phyloP scores from a whole-genome alignment of 1,140 invertebrate species.

The Pomacea maculata region DNA sequence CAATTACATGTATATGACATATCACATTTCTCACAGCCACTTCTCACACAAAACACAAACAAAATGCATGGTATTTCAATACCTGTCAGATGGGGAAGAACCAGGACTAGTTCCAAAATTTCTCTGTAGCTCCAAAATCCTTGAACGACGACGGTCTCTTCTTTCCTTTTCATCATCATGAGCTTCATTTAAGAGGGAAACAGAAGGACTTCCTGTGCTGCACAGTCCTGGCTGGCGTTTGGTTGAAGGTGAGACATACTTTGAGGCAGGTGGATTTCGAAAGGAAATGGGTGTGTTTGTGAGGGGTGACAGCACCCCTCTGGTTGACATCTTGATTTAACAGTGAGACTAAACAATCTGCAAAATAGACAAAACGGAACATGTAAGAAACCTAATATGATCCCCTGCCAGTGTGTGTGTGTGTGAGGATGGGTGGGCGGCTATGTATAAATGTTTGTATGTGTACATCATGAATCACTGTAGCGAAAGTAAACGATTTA shows the following conservation, averaged over 20 bases:
- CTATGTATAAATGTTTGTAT: background rate
- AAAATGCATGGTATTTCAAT: conserved; percentile 9
- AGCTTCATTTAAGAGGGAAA: conserved; percentile 31
- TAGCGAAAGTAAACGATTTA: too few species aligned
- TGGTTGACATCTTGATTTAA: conserved; percentile 21
- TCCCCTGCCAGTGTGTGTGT: background rate
- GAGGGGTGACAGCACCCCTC: conserved; percentile 43
- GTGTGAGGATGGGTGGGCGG: background rate
- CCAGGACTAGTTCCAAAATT: conserved; percentile 27
- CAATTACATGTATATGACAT: too few species aligned
- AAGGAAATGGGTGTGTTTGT: conserved; percentile 34
- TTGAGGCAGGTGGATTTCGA: conserved; percentile 24
- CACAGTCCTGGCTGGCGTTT: conserved; percentile 38
- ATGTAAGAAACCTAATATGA: background rate
- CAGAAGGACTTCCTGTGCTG: conserved; percentile 26
- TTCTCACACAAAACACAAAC: too few species aligned
- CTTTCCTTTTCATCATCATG: conserved; percentile 63
- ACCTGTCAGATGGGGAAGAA: conserved; percentile 28
- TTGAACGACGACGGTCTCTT: conserved; percentile 53
- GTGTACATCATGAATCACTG: background rate
- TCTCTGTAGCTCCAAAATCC: conserved; percentile 51
- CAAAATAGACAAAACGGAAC: conserved; percentile 20
- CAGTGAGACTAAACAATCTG: conserved; percentile 1
- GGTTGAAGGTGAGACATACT: conserved; percentile 52
- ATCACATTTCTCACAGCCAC: too few species aligned